A percentile compares a stretch with the other conserved stretches of the same genome.
Conservation (phyloP, 2,888 invertebrate species). For the Dermolepida albohirtum region DNA sequence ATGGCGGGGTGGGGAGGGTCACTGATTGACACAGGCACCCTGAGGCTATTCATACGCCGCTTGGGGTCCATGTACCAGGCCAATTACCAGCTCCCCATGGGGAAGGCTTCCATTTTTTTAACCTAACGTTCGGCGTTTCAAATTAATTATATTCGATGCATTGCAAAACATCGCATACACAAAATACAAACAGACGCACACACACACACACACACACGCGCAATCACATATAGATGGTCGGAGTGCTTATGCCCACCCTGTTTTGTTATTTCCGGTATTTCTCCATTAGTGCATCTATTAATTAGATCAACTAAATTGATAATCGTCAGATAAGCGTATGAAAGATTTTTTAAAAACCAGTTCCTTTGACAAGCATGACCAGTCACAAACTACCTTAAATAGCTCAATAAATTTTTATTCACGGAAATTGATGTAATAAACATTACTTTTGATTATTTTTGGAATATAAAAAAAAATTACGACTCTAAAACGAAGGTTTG, state of each 20-base stretch:
- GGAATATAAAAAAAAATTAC: no score
- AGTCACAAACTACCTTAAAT: no score
- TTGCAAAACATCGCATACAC: slow-evolving; percentile 26
- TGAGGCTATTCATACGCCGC: slow-evolving; percentile 36
- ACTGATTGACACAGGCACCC: slow-evolving; percentile 41
- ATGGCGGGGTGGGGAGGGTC: slow-evolving; percentile 25
- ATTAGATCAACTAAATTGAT: slow-evolving; percentile 11
- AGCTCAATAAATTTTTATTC: no score
- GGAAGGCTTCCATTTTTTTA: slow-evolving; percentile 29
- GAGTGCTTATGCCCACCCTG: slow-evolving; percentile 1
- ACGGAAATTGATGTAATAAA: no score
- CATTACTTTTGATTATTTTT: no score
- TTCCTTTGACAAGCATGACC: no score
- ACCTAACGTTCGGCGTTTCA: slow-evolving; percentile 10
- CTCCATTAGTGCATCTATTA: slow-evolving; percentile 14
- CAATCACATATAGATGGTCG: neutral
- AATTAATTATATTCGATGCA: slow-evolving; percentile 31
- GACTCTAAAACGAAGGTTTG: no score
- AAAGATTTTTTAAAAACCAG: no score
- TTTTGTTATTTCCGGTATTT: slow-evolving; percentile 29
- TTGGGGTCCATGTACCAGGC: slow-evolving; percentile 46
- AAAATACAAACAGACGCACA: no score
- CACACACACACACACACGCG: no score
- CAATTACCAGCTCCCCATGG: slow-evolving; percentile 48
- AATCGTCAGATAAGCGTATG: neutral